Evolutionary conservation across 2,113 vertebrate species (phyloP), one percentile per base, ranked within the genome.

Genomic region (Cairina moschata): DNA sequence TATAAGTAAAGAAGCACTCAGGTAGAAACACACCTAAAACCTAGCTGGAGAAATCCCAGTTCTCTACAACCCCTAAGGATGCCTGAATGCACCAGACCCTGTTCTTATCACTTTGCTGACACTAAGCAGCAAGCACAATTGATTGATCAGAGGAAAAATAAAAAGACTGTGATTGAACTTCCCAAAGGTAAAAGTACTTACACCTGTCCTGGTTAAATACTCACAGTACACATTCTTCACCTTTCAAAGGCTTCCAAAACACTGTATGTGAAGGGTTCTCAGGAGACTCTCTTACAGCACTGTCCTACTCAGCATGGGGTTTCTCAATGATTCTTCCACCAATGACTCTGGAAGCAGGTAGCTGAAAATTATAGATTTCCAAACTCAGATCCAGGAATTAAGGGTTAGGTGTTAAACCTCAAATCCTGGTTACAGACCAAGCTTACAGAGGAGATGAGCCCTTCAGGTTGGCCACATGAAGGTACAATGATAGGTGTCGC

Each of bases 351-450:
- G 20, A 6, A 29, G 9, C 9, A 76, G 13, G 20, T 14, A 5
- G 21, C 50, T 40, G 28, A 58, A 71, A 81, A 74, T 34, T 13
- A 63, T 44, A 5, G 22, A 69, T n/a, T 76, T 69, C 34, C 20
- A 54, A 52, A 9, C 4, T 85, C 28, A 80, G 32, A 73, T 26
- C 8, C 18, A 46, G 46, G 46, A 46, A 46, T 46, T 46, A 46
- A 46, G 18, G 46, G 46, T 46, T 20, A 46, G 46, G 46, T 46
- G 46, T 46, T 46, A 46, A 46, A 46, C 8, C 42, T 71, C 52
- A 52, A 38, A 46, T 65, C 23, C 20, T 23, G 40, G 18, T 38
- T 28, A 12, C 1, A 6, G 4, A 20, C 5, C 0, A 0, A 36
- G 17, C 11, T 62, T 62, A 36, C 11, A 32, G 14, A 84, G 14